Conservation (phyloP, 2,888 invertebrate genomes). For the Thymelicus lineola region DNA sequence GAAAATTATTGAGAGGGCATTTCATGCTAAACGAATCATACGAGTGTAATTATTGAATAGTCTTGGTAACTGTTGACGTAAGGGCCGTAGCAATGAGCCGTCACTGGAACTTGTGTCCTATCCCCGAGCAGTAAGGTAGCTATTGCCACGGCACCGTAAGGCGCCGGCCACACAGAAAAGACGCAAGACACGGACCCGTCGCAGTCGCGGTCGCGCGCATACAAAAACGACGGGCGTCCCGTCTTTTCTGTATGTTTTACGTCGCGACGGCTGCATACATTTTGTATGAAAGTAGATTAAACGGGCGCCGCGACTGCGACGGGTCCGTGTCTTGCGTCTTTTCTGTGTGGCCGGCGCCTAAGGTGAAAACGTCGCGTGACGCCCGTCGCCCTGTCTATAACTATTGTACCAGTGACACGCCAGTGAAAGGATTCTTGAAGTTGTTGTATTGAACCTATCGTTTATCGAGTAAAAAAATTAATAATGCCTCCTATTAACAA, state of each 20-base stretch:
- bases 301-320: no score
- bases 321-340: no score
- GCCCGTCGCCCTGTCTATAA: slow-evolving; percentile 2
- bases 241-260: no score
- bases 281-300: no score
- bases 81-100: not conserved
- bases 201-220: no score
- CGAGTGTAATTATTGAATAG: not conserved
- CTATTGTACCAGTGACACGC: not conserved
- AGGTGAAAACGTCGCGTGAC: not conserved
- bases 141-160: not conserved
- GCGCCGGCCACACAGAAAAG: no score
- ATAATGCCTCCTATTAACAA: not conserved
- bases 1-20: not conserved
- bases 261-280: no score
- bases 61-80: not conserved
- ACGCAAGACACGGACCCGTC: no score
- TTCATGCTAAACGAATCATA: not conserved
- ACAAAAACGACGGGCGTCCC: no score
- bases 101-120: not conserved
- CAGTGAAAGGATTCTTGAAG: slow-evolving; percentile 4
- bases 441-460: not conserved
- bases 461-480: no score
- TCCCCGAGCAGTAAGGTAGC: not conserved
- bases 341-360: no score